Evolutionary conservation across 1,140 invertebrate species (phyloP).

Genomic region (Aleiodes sp.): DNA sequence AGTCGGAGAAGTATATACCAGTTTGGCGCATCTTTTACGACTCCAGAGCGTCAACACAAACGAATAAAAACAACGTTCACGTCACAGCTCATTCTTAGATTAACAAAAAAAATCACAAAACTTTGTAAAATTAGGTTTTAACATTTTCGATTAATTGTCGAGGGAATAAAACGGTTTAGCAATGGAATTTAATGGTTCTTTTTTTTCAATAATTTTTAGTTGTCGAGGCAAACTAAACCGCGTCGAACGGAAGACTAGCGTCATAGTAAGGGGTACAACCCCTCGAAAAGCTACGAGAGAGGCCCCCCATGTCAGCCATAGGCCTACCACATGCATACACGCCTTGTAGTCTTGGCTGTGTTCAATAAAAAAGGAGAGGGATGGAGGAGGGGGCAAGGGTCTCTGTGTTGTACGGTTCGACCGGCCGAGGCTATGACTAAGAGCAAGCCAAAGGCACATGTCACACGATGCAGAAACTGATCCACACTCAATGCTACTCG

Average conservation of each 20-base stretch:
- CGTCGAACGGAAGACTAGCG: slow-evolving; percentile 30
- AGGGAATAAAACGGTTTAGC: too few relatives aligned
- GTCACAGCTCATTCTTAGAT: slow-evolving; percentile 43
- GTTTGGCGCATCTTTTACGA: slow-evolving; percentile 47
- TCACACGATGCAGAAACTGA: slow-evolving; percentile 40
- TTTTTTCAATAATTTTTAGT: slow-evolving; percentile 18
- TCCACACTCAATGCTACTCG: background rate
- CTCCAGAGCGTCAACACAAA: slow-evolving; percentile 6
- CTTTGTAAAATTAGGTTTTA: background rate
- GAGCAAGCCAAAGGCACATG: slow-evolving; percentile 43
- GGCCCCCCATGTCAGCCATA: slow-evolving; percentile 29
- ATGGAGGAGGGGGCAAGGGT: background rate
- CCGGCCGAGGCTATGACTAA: slow-evolving; percentile 47
- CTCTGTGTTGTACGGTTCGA: slow-evolving; percentile 3
- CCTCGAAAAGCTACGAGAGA: slow-evolving; percentile 28
- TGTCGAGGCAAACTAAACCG: slow-evolving; percentile 13
- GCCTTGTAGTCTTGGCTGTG: slow-evolving; percentile 10
- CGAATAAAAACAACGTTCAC: slow-evolving; percentile 31
- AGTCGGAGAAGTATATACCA: slow-evolving; percentile 54
- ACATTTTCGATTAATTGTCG: background rate
- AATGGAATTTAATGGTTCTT: too few relatives aligned
- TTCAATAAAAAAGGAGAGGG: slow-evolving; percentile 12
- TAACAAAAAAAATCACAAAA: background rate
- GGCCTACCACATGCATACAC: slow-evolving; percentile 2
- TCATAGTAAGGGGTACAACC: slow-evolving; percentile 33